Percentiles rank a stretch among this genome's conserved stretches.
Conservation (phyloP, 2,113 vertebrate species). For the Jacana jacana region DNA sequence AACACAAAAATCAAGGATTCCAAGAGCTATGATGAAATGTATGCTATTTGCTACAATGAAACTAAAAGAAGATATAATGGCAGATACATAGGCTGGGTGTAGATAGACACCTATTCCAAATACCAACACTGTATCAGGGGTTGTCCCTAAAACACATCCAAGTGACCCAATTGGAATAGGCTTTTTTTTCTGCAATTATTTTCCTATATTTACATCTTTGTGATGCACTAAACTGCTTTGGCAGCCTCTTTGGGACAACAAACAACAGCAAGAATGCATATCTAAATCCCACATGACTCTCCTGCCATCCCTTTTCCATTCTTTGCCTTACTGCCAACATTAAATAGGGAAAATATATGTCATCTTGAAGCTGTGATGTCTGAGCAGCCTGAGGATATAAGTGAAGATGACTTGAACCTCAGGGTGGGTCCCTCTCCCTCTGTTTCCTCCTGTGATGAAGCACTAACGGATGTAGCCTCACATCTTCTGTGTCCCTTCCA, state of each 20-base stretch:
- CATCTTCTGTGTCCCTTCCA: neutral
- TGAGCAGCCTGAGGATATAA: neutral
- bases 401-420: accelerated
- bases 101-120: neutral
- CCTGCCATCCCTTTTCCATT: neutral
- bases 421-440: neutral
- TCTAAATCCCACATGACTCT: neutral
- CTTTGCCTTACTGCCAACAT: neutral
- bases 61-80: neutral
- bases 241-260: neutral
- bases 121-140: neutral
- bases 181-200: neutral
- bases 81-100: neutral
- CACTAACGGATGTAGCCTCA: accelerated
- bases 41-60: neutral
- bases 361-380: neutral
- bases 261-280: neutral
- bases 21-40: neutral
- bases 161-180: neutral
- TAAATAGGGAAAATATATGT: neutral
- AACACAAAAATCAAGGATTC: neutral
- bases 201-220: neutral
- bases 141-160: neutral
- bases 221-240: neutral
- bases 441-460: neutral